Conservation (phyloP, 1,140 invertebrate species). For the Eumeta japonica region DNA sequence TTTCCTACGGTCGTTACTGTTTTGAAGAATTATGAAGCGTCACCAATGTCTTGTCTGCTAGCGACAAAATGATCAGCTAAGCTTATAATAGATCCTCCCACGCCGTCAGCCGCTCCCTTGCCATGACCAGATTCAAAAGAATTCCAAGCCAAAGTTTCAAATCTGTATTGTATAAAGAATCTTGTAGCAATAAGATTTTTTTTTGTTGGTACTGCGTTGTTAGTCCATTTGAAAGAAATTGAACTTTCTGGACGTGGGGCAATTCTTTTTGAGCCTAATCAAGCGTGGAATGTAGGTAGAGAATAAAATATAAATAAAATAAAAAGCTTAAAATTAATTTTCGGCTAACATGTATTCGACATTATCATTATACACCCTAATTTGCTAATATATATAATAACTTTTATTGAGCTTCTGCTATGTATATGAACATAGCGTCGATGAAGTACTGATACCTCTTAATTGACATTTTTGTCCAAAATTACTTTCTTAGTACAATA, state of each 20-base stretch:
- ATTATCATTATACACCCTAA: too few relatives aligned
- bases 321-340: too few relatives aligned
- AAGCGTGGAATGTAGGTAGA: slow-evolving; percentile 6
- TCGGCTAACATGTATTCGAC: too few relatives aligned
- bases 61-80: neutral
- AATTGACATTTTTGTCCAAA: too few relatives aligned
- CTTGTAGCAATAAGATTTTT: neutral
- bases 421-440: too few relatives aligned
- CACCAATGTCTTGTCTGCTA: neutral
- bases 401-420: too few relatives aligned
- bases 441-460: too few relatives aligned
- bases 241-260: neutral
- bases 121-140: slow-evolving; percentile 13
- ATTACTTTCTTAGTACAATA: too few relatives aligned
- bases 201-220: neutral
- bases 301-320: too few relatives aligned
- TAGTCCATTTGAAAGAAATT: slow-evolving; percentile 4
- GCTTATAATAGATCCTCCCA: slow-evolving; percentile 1
- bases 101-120: slow-evolving; percentile 6
- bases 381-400: too few relatives aligned
- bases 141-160: slow-evolving; percentile 7
- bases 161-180: neutral
- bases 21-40: neutral
- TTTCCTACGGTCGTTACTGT: too few relatives aligned
- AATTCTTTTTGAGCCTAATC: neutral